Evolutionary conservation across 2,888 invertebrate species (phyloP).

Genomic region (Sycophila texana): DNA sequence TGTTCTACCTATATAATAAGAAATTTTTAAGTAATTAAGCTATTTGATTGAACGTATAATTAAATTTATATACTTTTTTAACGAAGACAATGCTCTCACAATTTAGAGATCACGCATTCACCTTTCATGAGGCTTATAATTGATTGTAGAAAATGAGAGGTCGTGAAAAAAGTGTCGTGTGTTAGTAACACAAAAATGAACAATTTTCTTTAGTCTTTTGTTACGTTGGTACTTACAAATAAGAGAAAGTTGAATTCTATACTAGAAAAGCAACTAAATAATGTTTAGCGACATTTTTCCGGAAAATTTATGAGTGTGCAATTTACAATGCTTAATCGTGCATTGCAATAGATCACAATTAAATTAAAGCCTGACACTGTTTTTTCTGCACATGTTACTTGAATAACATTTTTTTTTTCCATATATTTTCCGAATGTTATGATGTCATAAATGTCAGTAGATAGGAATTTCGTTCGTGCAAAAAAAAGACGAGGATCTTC

Average conservation of each 20-base stretch:
- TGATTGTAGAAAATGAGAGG: slow-evolving; percentile 10
- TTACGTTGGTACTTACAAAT: slow-evolving; percentile 5
- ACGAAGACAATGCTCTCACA: slow-evolving; percentile 27
- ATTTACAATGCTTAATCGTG: neutral
- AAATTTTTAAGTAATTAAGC: slow-evolving; percentile 5
- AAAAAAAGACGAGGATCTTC: too few relatives aligned
- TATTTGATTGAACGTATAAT: slow-evolving; percentile 3
- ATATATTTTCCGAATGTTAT: neutral
- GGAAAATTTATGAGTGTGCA: neutral
- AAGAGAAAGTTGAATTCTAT: slow-evolving; percentile 44
- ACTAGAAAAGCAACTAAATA: slow-evolving; percentile 10
- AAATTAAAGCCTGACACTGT: slow-evolving; percentile 14
- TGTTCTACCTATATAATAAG: too few relatives aligned
- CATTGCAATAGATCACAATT: slow-evolving; percentile 3
- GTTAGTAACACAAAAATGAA: neutral
- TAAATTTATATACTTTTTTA: slow-evolving; percentile 11
- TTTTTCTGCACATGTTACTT: slow-evolving; percentile 15
- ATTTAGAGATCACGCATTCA: slow-evolving; percentile 13
- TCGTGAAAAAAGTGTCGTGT: slow-evolving; percentile 10
- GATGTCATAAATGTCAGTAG: neutral
- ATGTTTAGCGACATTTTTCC: slow-evolving; percentile 28
- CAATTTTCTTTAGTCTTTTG: slow-evolving; percentile 19
- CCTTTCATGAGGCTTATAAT: slow-evolving; percentile 18
- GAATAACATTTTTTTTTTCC: neutral
- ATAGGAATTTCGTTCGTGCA: too few relatives aligned